These are phyloP conservation scores for Aulostomus chinensis DNA, from an alignment of 2,797 vertebrate genomes.

Conservation along the genomic window DNA sequence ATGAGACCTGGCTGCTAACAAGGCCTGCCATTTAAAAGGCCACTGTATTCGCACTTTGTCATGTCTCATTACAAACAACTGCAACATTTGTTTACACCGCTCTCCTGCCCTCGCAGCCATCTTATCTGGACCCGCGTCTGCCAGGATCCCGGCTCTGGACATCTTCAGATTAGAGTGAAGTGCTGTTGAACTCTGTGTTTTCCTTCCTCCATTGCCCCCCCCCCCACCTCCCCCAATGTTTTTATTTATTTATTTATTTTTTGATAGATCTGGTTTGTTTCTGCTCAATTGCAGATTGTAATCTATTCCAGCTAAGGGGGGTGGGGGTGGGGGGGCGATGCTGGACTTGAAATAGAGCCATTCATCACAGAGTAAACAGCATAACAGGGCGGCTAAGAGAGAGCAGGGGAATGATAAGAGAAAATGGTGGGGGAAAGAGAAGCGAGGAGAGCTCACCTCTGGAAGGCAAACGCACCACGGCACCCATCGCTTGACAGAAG, in stretches of 20 bases:
- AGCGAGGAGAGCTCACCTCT: too few species aligned
- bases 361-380: conserved; percentile 77
- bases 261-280: conserved; percentile 70
- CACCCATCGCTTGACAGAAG: conserved; percentile 43
- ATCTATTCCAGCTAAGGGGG: conserved; percentile 69
- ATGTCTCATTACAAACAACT: conserved; percentile 53
- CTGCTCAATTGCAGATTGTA: conserved; percentile 77
- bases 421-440: conserved; percentile 33
- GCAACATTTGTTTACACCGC: conserved; percentile 41
- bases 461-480: conserved; percentile 47
- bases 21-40: conserved; percentile 74
- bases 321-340: conserved; percentile 2
- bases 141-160: conserved; percentile 3
- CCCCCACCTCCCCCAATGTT: too few species aligned
- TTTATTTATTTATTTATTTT: conserved; percentile 28
- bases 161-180: conserved; percentile 28
- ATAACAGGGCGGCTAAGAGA: conserved; percentile 38
- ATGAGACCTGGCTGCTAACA: conserved; percentile 46
- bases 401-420: conserved; percentile 43
- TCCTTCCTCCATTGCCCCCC: conserved; percentile 14
- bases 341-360: conserved; percentile 78
- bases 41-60: conserved; percentile 49
- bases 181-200: conserved; percentile 10
- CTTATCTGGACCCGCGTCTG: conserved; percentile 26
- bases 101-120: conserved; percentile 9